Evolutionary conservation across 2,888 invertebrate species (phyloP).

Genomic region (Crioceris asparagi): DNA sequence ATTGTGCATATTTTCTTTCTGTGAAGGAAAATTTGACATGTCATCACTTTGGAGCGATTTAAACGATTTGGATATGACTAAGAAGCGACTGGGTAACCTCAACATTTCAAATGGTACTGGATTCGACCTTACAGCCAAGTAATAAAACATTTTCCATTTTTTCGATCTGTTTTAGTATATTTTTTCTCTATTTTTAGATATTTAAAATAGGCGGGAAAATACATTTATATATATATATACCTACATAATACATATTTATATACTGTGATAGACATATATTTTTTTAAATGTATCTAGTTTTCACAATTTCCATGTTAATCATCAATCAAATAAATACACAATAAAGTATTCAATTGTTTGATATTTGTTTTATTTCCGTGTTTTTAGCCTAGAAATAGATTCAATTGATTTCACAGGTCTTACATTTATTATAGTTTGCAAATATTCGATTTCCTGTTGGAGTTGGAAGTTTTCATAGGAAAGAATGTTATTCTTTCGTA

Average conservation of each 20-base stretch:
- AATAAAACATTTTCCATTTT: constrained; percentile 13
- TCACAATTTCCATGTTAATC: constrained; percentile 16
- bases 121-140: constrained; percentile 32
- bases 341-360: constrained; percentile 3
- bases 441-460: constrained; percentile 23
- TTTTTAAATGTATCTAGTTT: constrained; percentile 16
- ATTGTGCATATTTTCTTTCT: constrained; percentile 2
- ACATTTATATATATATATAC: too few species aligned
- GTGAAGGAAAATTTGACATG: constrained; percentile 24
- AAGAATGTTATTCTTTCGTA: constrained; percentile 26
- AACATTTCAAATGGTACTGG: constrained; percentile 24
- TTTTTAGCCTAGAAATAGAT: neutral
- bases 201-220: constrained; percentile 22
- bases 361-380: neutral
- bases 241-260: too few species aligned
- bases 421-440: constrained; percentile 15
- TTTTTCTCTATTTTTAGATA: constrained; percentile 17
- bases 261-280: constrained; percentile 22
- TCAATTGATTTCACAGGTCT: constrained; percentile 1
- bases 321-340: constrained; percentile 11
- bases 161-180: neutral
- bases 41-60: constrained; percentile 30
- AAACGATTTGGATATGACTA: constrained; percentile 25
- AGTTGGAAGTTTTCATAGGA: constrained; percentile 25
- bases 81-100: constrained; percentile 24